Evolutionary conservation across 1,140 invertebrate genomes (phyloP), one percentile per base, ranked within the genome.

Genomic region (Drosophila lacertosa): DNA sequence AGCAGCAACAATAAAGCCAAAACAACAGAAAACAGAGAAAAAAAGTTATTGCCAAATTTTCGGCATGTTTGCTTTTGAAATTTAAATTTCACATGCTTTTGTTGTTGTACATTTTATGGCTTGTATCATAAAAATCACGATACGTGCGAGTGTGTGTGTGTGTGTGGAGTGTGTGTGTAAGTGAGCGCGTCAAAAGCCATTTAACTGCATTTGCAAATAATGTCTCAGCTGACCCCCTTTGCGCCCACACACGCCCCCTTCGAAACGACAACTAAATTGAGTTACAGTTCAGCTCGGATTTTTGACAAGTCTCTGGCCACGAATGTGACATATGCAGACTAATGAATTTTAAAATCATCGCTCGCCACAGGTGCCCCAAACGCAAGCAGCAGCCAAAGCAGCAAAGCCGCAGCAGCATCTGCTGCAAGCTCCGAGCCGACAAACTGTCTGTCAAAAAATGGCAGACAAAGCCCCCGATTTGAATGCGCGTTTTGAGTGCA

Each of bases 321-420:
- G 6, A 62, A 70, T 88, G 71, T 90, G 89, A 90, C 83, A 90
- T 80, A 86, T 86, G 80, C 83, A 89, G 89, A 86, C 89, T 90
- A 90, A 90, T 90, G 89, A 90, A 90, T 90, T 90, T 90, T 90
- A 90, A 90, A 90, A 90, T 89, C 86, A 84, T 88, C 82, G 82
- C 82, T 82, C 82, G 64, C 82, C 82, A 89, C 82, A 88, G 82
- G 82, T 88, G 82, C 82, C 60, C 74, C 45, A 59, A 44, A n/a
- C n/a, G n/a, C 15, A 37, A 11, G 16, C 4, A 20, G 22, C 39
- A n/a, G 42, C 13, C 1, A 16, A 16, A 18, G 24, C 32, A 45
- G 48, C 42, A 44, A n/a, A n/a, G 50, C 65, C 29, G 29, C 44
- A 39, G 24, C 45, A 26, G 18, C 59, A 11, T 50, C 20, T 10